Percentiles rank a stretch among this genome's conserved stretches.
Evolutionary conservation across 2,113 vertebrate genomes (phyloP).

Genomic region (Sardina pilchardus): DNA sequence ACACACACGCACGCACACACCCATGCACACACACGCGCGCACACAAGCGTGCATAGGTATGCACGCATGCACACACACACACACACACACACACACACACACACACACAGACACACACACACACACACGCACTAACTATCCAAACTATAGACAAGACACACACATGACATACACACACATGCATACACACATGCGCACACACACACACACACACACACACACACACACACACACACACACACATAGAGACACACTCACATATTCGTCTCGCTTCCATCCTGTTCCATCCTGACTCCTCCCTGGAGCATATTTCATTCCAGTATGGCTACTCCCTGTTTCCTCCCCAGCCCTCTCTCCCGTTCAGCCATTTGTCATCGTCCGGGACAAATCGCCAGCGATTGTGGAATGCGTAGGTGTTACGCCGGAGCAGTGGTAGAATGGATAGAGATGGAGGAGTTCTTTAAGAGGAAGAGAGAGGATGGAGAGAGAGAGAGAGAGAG

Average conservation of each 20-base stretch:
- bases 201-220: no score
- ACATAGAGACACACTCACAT: not conserved
- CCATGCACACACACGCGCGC: no score
- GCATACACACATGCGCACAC: no score
- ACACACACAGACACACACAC: no score
- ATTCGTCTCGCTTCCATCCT: not conserved
- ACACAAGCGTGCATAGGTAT: no score
- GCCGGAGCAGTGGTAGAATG: not conserved
- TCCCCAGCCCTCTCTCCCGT: not conserved
- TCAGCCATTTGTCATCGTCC: conserved; percentile 32
- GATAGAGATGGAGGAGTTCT: not conserved
- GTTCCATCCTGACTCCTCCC: not conserved
- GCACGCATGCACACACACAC: no score
- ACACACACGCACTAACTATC: no score
- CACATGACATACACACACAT: no score
- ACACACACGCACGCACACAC: not conserved
- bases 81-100: no score
- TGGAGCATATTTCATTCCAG: not conserved
- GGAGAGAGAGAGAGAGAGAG: not conserved
- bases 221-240: no score
- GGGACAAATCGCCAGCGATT: conserved; percentile 40
- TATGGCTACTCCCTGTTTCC: not conserved
- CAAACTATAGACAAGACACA: no score
- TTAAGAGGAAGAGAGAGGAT: not conserved
- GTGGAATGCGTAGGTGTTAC: conserved; percentile 21